phyloP scores from a whole-genome alignment of 2,113 vertebrate genomes.

The Oncorhynchus keta region DNA sequence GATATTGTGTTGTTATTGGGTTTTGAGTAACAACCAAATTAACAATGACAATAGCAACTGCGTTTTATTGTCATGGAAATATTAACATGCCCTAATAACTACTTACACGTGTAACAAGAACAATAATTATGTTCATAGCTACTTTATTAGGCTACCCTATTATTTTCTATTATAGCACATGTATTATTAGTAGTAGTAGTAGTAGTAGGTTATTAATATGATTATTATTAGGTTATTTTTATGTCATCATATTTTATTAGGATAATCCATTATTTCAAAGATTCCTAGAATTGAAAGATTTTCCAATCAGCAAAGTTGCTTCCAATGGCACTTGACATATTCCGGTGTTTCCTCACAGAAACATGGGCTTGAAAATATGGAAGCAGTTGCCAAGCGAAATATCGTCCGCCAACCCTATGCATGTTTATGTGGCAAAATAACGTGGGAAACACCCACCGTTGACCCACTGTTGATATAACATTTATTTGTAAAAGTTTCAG shows the following conservation, averaged over 20 bases:
- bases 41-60: not conserved
- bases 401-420: conserved; percentile 37
- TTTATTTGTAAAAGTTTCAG: conserved; percentile 48
- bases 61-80: not conserved
- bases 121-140: not conserved
- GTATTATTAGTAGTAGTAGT: no score
- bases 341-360: conserved; percentile 7
- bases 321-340: not conserved
- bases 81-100: not conserved
- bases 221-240: not conserved
- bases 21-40: not conserved
- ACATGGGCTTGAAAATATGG: conserved; percentile 19
- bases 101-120: not conserved
- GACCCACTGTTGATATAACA: conserved; percentile 46
- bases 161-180: not conserved
- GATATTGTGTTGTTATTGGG: not conserved
- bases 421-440: conserved; percentile 63
- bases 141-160: not conserved
- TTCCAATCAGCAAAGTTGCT: not conserved
- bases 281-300: not conserved
- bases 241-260: not conserved
- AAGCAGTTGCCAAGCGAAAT: conserved; percentile 43
- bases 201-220: no score
- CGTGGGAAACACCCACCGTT: conserved; percentile 53
- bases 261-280: no score